A percentile compares a stretch with the other conserved stretches of the same genome.
These are phyloP conservation scores for Nomada fabriciana DNA, from an alignment of 2,888 invertebrate species.

Conservation along the genomic window DNA sequence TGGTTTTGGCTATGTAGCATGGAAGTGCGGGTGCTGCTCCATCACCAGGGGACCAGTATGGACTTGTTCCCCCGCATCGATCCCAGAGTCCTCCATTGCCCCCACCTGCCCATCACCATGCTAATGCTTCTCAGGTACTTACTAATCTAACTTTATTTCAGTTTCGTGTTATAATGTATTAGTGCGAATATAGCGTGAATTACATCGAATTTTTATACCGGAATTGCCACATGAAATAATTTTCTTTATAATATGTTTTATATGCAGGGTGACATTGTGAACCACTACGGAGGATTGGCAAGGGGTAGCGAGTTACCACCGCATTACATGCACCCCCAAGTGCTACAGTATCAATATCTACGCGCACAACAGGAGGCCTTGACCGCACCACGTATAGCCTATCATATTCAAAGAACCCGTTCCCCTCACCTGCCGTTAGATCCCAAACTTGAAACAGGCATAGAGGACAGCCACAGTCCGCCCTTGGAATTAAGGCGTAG, in stretches of 20 bases:
- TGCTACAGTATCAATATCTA: slow-evolving; percentile 86
- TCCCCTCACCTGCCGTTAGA: slow-evolving; percentile 85
- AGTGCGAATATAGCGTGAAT: neutral
- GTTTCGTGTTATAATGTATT: neutral
- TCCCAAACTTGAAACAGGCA: slow-evolving; percentile 86
- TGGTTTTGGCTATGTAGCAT: slow-evolving; percentile 81
- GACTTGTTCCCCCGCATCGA: slow-evolving; percentile 82
- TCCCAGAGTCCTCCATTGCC: slow-evolving; percentile 88
- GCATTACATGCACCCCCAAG: slow-evolving; percentile 86
- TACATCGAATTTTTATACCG: neutral
- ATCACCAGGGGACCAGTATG: slow-evolving; percentile 82
- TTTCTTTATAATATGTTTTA: slow-evolving; percentile 50
- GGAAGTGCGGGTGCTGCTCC: slow-evolving; percentile 81
- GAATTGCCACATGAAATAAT: neutral
- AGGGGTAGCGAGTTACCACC: slow-evolving; percentile 84
- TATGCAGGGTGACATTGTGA: slow-evolving; percentile 86
- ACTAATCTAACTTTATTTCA: slow-evolving; percentile 59
- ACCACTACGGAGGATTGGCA: slow-evolving; percentile 84
- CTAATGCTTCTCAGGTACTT: slow-evolving; percentile 84
- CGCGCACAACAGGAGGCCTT: slow-evolving; percentile 85
- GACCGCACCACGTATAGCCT: slow-evolving; percentile 80
- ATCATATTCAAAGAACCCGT: slow-evolving; percentile 81
- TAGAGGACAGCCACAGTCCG: slow-evolving; percentile 88
- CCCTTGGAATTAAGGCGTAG: slow-evolving; percentile 90
- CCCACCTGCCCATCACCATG: slow-evolving; percentile 93